phyloP scores from a whole-genome alignment of 2,797 vertebrate genomes.

The Trematomus bernacchii region DNA sequence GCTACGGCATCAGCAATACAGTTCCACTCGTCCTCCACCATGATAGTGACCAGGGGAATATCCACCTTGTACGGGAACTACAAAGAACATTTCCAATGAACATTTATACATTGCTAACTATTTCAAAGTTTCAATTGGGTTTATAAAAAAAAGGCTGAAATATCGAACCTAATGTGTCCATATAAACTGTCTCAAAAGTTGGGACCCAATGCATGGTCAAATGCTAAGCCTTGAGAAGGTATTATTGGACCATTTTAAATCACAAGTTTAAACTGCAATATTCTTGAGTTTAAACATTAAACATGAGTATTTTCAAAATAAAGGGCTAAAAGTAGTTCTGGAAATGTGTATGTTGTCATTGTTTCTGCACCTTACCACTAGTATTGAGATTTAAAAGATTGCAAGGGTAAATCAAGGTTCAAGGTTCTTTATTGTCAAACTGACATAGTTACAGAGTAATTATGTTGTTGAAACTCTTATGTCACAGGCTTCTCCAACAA shows the following conservation, averaged over 20 bases:
- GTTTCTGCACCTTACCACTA: neutral
- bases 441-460: no score
- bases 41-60: slow-evolving; percentile 88
- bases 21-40: slow-evolving; percentile 95
- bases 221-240: neutral
- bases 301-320: neutral
- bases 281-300: neutral
- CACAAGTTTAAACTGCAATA: no score
- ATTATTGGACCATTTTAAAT: neutral
- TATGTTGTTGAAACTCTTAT: no score
- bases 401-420: neutral
- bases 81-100: slow-evolving; percentile 17
- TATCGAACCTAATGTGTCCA: neutral
- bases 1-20: slow-evolving; percentile 89
- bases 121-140: no score
- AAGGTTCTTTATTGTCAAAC: no score
- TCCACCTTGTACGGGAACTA: slow-evolving; percentile 94
- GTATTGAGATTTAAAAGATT: no score
- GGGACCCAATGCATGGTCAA: neutral
- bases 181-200: neutral
- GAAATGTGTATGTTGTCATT: neutral
- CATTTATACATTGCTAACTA: neutral
- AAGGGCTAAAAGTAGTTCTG: neutral
- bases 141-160: no score
- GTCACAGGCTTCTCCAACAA: no score